phyloP scores from a whole-genome alignment of 2,113 vertebrate genomes.

The Laticauda laticaudata region DNA sequence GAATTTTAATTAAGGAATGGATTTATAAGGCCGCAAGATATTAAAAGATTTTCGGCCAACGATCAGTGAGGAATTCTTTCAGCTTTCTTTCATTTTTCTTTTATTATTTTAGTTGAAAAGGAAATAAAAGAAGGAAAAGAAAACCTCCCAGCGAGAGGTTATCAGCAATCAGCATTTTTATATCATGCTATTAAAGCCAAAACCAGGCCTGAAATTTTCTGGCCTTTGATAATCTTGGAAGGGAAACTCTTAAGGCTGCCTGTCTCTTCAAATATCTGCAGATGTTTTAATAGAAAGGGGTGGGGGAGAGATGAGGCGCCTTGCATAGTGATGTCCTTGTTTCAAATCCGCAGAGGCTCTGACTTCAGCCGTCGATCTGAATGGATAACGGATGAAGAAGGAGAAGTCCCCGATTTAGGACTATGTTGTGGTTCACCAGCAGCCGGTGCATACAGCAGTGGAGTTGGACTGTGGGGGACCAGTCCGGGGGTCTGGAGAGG shows the following conservation, averaged over 20 bases:
- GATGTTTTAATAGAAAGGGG: neutral
- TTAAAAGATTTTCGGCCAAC: neutral
- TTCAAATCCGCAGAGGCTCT: neutral
- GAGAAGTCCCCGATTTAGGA: too few relatives aligned
- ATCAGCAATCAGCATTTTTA: slow-evolving; percentile 17
- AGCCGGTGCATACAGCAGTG: too few relatives aligned
- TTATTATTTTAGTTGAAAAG: too few relatives aligned
- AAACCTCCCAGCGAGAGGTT: neutral
- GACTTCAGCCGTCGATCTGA: too few relatives aligned
- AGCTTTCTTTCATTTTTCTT: neutral
- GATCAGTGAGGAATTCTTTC: neutral
- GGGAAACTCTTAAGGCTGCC: neutral
- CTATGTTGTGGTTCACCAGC: too few relatives aligned
- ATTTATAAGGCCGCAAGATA: neutral
- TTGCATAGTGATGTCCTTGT: neutral
- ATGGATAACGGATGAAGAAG: too few relatives aligned
- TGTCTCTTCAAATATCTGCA: neutral
- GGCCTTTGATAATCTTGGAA: slow-evolving; percentile 4
- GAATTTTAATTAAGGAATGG: slow-evolving; percentile 20
- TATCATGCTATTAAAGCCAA: neutral
- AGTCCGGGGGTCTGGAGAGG: too few relatives aligned
- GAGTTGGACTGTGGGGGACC: too few relatives aligned
- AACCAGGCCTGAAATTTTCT: neutral
- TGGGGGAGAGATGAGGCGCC: neutral
- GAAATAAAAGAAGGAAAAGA: neutral